A percentile compares a stretch with the other conserved stretches of the same genome.
These are phyloP conservation scores for Luscinia luscinia DNA, from an alignment of 2,797 vertebrate genomes.

Conservation along the genomic window DNA sequence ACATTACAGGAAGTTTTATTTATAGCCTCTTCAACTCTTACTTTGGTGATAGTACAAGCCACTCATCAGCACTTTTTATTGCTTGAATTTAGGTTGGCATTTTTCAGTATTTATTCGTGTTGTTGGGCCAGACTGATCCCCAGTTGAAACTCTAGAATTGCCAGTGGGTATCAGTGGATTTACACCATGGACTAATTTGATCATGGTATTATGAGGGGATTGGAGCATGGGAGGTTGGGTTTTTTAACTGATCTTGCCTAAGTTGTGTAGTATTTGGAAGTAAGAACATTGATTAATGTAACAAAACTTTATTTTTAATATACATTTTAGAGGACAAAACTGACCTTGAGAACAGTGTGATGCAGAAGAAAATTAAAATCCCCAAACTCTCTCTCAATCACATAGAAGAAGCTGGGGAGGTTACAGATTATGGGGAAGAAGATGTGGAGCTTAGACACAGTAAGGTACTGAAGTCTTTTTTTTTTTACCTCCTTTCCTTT, in stretches of 20 bases:
- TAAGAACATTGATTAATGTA: constrained; percentile 66
- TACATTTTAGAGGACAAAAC: constrained; percentile 92
- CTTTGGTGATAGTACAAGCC: not conserved
- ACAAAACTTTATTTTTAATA: constrained; percentile 77
- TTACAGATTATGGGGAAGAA: constrained; percentile 92
- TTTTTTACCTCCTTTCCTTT: not conserved
- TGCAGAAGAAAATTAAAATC: constrained; percentile 99
- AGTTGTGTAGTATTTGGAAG: constrained; percentile 56
- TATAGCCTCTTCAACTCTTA: not conserved
- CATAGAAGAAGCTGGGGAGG: constrained; percentile 91
- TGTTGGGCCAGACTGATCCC: not conserved
- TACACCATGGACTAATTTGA: constrained; percentile 8
- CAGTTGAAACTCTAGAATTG: not conserved
- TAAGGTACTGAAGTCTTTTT: constrained; percentile 87
- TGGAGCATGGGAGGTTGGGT: not conserved
- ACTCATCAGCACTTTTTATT: not conserved
- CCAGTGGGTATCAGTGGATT: constrained; percentile 11
- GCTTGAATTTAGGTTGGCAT: not conserved
- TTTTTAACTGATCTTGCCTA: constrained; percentile 63
- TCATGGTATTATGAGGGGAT: not conserved
- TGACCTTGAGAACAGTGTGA: constrained; percentile 98
- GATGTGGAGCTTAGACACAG: constrained; percentile 95
- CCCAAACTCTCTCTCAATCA: constrained; percentile 96
- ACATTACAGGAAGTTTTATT: not conserved
- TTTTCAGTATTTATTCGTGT: not conserved